phyloP scores from a whole-genome alignment of 2,113 vertebrate species.

The Calidris pygmaea region DNA sequence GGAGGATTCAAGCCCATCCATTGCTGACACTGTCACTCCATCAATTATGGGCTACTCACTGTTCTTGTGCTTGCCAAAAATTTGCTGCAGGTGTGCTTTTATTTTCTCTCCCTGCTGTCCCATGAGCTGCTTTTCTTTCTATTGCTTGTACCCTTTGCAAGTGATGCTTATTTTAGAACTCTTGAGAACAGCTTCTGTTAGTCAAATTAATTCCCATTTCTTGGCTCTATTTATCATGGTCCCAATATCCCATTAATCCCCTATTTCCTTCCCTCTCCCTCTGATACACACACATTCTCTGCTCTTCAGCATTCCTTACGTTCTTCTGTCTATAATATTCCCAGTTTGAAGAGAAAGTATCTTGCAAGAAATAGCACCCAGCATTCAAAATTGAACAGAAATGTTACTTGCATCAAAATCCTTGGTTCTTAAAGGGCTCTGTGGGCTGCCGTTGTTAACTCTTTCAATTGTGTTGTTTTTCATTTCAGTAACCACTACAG shows the following conservation, averaged over 20 bases:
- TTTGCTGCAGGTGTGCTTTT: not conserved
- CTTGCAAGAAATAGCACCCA: not conserved
- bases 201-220: slow-evolving; percentile 4
- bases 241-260: not conserved
- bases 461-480: slow-evolving; percentile 66
- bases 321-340: not conserved
- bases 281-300: not conserved
- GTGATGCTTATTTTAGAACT: not conserved
- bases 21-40: not conserved
- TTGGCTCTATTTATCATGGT: not conserved
- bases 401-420: slow-evolving; percentile 33
- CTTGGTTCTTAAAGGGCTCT: slow-evolving; percentile 30
- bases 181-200: slow-evolving; percentile 17
- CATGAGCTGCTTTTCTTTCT: slow-evolving; percentile 10
- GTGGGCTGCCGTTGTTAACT: slow-evolving; percentile 47
- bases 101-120: not conserved
- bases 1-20: not conserved
- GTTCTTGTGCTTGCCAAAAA: slow-evolving; percentile 5
- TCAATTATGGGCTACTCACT: not conserved
- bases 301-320: not conserved
- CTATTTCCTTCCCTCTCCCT: not conserved
- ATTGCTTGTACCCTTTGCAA: slow-evolving; percentile 12
- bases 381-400: not conserved
- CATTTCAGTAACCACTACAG: slow-evolving; percentile 66
- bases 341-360: not conserved